These are phyloP conservation scores for Oncopeltus fasciatus DNA, from an alignment of 1,140 invertebrate species.

Conservation along the genomic window DNA sequence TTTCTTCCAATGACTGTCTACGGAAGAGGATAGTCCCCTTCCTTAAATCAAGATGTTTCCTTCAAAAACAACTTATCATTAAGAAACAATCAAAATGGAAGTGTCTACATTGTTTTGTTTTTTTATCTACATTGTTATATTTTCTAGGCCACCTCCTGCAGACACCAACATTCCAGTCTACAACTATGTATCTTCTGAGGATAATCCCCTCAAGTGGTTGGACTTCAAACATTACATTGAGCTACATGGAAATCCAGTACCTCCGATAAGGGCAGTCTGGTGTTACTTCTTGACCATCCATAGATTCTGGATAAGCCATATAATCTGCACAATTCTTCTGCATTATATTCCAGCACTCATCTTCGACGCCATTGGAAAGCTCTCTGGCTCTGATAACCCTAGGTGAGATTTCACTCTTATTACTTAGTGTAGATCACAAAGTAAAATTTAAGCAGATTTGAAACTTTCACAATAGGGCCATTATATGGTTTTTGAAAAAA, in stretches of 20 bases:
- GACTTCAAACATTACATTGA: slow-evolving; percentile 36
- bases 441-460: too few relatives aligned
- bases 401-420: slow-evolving; percentile 31
- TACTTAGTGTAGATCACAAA: too few relatives aligned
- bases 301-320: slow-evolving; percentile 33
- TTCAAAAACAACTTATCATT: too few relatives aligned
- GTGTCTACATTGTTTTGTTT: too few relatives aligned
- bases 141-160: not conserved
- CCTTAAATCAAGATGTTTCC: too few relatives aligned
- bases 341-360: slow-evolving; percentile 32
- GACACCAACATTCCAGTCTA: slow-evolving; percentile 29
- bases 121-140: too few relatives aligned
- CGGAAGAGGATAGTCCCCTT: too few relatives aligned
- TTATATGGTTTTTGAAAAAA: too few relatives aligned
- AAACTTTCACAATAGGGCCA: too few relatives aligned
- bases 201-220: slow-evolving; percentile 43
- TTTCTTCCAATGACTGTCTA: too few relatives aligned
- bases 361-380: slow-evolving; percentile 26
- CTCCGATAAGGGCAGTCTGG: slow-evolving; percentile 37
- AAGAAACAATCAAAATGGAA: too few relatives aligned
- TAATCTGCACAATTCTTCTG: slow-evolving; percentile 31
- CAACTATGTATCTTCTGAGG: slow-evolving; percentile 40
- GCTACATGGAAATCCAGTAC: slow-evolving; percentile 29
- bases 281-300: slow-evolving; percentile 36
- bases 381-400: slow-evolving; percentile 30